Evolutionary conservation across 1,140 invertebrate species (phyloP).

Genomic region (Leptonema lineaticorne): DNA sequence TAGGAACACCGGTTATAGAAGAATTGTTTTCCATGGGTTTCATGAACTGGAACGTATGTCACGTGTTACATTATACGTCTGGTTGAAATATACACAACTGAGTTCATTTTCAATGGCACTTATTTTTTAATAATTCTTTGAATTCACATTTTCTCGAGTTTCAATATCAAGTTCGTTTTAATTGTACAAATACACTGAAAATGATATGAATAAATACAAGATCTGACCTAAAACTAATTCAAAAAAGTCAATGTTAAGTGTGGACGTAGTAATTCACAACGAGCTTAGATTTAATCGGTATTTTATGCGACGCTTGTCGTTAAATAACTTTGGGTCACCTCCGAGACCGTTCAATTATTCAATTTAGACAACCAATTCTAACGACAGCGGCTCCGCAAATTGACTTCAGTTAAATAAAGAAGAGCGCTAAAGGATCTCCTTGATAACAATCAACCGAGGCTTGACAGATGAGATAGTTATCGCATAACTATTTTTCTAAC

Average conservation of each 20-base stretch:
- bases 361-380: slow-evolving; percentile 7
- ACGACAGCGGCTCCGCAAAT: slow-evolving; percentile 18
- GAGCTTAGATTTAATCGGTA: no score
- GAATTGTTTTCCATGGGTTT: slow-evolving; percentile 10
- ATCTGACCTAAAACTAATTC: no score
- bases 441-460: background rate
- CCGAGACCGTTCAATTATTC: slow-evolving; percentile 10
- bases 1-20: slow-evolving; percentile 6
- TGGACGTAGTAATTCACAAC: no score
- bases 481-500: background rate
- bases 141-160: background rate
- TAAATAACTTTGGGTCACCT: slow-evolving; percentile 1
- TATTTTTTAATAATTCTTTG: background rate
- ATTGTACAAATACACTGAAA: no score
- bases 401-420: slow-evolving; percentile 1
- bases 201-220: no score
- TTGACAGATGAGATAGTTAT: background rate
- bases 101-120: background rate
- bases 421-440: slow-evolving; percentile 1
- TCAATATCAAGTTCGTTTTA: slow-evolving; percentile 26
- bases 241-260: no score
- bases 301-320: no score
- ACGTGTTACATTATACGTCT: background rate
- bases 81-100: no score
- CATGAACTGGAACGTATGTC: background rate